Conservation (phyloP, 2,888 invertebrate species). For the Cryptocheilus praepositus region DNA sequence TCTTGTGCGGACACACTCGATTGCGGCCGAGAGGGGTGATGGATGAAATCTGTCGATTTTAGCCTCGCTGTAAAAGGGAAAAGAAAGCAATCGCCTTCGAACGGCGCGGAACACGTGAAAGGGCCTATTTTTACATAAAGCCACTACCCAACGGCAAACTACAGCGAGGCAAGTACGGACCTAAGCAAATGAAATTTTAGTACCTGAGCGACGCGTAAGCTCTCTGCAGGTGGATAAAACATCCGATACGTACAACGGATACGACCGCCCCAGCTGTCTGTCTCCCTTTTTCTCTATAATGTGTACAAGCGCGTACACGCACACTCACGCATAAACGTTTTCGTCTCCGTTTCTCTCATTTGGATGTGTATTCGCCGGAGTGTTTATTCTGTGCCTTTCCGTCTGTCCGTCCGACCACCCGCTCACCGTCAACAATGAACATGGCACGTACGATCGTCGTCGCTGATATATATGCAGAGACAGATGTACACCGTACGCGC, state of each 20-base stretch:
- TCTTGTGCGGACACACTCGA: no score
- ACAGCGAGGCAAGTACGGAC: conserved; percentile 36
- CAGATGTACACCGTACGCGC: conserved; percentile 44
- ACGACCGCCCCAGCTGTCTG: conserved; percentile 37
- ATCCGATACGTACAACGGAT: conserved; percentile 40
- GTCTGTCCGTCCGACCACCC: conserved; percentile 43
- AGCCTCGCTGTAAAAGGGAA: neutral
- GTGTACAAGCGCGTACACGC: conserved; percentile 8
- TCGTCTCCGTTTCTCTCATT: neutral
- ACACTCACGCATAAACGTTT: neutral
- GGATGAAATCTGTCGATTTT: no score
- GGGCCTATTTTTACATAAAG: no score
- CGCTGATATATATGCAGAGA: conserved; percentile 33
- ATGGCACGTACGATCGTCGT: conserved; percentile 47
- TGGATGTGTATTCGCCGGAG: neutral
- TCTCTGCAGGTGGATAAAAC: conserved; percentile 52
- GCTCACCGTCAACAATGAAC: conserved; percentile 48
- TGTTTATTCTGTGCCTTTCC: conserved; percentile 36
- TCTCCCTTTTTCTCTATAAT: conserved; percentile 25
- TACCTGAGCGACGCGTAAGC: conserved; percentile 43
- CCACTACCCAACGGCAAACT: conserved; percentile 8
- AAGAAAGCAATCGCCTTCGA: no score
- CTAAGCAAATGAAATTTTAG: conserved; percentile 51
- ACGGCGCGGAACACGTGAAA: no score
- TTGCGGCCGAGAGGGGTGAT: no score